Percentiles rank a stretch among this genome's conserved stretches.
Evolutionary conservation across 2,888 invertebrate species (phyloP).

Genomic region (Xanthorhoe designata): DNA sequence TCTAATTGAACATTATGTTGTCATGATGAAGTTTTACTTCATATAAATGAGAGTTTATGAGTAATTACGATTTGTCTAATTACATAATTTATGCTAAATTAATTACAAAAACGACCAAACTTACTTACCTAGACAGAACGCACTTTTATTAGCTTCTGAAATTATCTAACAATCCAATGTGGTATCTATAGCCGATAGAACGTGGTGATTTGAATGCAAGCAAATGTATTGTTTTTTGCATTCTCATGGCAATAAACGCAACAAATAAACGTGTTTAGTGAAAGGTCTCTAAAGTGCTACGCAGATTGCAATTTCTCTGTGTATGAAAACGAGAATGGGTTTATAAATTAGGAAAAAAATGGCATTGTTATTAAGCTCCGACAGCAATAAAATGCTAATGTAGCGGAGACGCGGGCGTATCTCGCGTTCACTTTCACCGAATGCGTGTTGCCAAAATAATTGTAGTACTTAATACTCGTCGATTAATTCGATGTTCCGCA

Average conservation of each 20-base stretch:
- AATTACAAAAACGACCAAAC: not conserved
- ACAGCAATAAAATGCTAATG: constrained; percentile 49
- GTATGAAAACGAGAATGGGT: constrained; percentile 42
- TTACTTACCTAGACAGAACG: constrained; percentile 32
- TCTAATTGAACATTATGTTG: not conserved
- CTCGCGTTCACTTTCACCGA: constrained; percentile 63
- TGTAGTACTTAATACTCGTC: constrained; percentile 44
- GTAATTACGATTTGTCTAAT: not conserved
- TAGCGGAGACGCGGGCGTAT: constrained; percentile 52
- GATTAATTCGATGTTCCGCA: constrained; percentile 34
- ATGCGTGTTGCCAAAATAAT: constrained; percentile 55
- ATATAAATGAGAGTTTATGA: not conserved
- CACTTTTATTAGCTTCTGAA: constrained; percentile 26
- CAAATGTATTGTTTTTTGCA: constrained; percentile 18
- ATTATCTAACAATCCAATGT: constrained; percentile 10
- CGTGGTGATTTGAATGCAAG: constrained; percentile 29
- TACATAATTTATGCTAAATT: not conserved
- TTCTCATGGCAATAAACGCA: constrained; percentile 20
- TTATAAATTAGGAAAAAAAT: constrained; percentile 44
- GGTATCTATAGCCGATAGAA: constrained; percentile 8
- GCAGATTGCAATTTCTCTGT: constrained; percentile 34
- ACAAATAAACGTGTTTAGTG: constrained; percentile 26
- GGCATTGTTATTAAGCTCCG: constrained; percentile 47
- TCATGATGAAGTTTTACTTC: not conserved
- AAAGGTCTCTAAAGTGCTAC: constrained; percentile 34